A percentile compares a stretch with the other conserved stretches of the same genome.
These are phyloP conservation scores for Nycticebus coucang DNA, from an alignment of 2,113 vertebrate species.

Conservation along the genomic window DNA sequence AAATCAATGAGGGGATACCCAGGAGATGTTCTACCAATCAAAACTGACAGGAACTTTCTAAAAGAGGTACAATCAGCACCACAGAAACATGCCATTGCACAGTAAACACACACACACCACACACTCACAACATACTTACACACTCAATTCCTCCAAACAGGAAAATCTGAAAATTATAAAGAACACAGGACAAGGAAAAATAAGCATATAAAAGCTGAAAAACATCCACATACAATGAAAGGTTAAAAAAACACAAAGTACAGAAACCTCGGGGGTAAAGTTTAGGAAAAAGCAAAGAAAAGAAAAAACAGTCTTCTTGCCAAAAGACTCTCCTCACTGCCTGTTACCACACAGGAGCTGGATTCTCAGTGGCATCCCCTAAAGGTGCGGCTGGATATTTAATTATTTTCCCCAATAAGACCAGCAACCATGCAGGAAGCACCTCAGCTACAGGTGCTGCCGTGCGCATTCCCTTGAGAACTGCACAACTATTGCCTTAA, in stretches of 20 bases:
- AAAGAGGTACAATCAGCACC: slow-evolving; percentile 7
- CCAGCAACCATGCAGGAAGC: slow-evolving; percentile 2
- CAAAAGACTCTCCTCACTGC: not conserved
- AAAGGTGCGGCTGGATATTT: not conserved
- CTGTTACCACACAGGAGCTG: not conserved
- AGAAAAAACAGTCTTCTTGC: not conserved
- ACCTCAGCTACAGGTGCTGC: not conserved
- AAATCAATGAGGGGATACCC: not conserved
- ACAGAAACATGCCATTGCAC: not conserved
- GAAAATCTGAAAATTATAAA: not conserved
- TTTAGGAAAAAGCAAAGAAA: not conserved
- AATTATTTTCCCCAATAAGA: not conserved
- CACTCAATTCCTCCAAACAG: not conserved
- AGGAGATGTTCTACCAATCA: slow-evolving; percentile 5
- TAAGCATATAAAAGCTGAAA: not conserved
- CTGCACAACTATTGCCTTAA: slow-evolving; percentile 14
- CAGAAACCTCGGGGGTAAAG: not conserved
- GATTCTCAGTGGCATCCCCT: slow-evolving; percentile 25
- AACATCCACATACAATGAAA: not conserved
- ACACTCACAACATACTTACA: not conserved
- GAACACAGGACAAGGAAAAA: not conserved
- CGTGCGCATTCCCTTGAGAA: slow-evolving; percentile 10
- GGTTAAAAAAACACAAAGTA: not conserved
- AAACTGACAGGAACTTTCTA: not conserved
- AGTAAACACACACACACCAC: not conserved